Base-by-base conservation (phyloP, 1,140 invertebrate genomes). In the Propsilocerus akamusi region DNA sequence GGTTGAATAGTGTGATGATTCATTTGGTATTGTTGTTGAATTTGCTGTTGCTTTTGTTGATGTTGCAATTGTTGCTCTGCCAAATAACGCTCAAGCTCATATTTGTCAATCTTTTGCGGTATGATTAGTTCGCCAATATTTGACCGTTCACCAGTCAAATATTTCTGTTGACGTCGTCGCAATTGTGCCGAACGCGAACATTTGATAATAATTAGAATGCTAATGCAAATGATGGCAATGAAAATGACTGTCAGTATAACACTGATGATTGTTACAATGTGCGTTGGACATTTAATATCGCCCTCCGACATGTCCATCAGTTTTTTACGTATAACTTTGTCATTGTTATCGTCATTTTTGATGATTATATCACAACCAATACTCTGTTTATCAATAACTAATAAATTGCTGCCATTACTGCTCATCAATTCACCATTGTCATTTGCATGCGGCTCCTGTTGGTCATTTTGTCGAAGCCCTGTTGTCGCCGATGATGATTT, bases 211-310 rank as follows among this genome's bases (percentile, higher is more conserved):
- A 63, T 64, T 0, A 65, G 48, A n/a, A 65, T 59, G 25, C 63
- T 65, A 30, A 58, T 49, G 3, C 57, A 63, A 25, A 61, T 64
- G 51, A 63, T 58, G 11, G 60, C 34, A 24, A 65, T 62, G 48
- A 65, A 49, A 6, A 65, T 48, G 28, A 56, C 54, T 5, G 60
- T 65, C 47, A 65, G 55, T 4, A 65, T 60, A 3, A 63, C 63
- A 53, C 63, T 64, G 0, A 65, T 59, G 24, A 65, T 62, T 6
- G 63, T 65, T 6, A 65, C 61, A 20, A 65, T 64, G 53, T 65
- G 63, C 5, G 63, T 60, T 14, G 63, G 63, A 41, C 63, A 65
- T 25, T 62, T 61, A 50, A 65, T 65, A 48, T 65, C 62, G 5
- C 60, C 54, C 48, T 65, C 63, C 25, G 56, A 58, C 63, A 65